Evolutionary conservation across 92 coral and sea anemone genomes (phyloP).

Genomic region (Epizoanthus stellaris): DNA sequence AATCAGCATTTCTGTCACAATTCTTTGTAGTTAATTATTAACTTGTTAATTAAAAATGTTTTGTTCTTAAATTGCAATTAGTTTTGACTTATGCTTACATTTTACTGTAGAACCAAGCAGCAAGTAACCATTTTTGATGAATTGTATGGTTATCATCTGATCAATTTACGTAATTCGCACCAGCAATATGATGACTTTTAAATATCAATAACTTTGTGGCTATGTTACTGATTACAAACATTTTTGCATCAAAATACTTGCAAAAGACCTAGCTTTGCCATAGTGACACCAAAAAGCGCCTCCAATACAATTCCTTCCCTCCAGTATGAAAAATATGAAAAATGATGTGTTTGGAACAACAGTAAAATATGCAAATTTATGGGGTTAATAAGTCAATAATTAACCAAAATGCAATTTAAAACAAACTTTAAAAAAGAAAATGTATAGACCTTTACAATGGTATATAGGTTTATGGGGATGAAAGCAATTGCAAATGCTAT

Average conservation of each 20-base stretch:
- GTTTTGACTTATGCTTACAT: slow-evolving; percentile 14
- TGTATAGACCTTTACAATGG: slow-evolving; percentile 9
- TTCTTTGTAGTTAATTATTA: slow-evolving; percentile 23
- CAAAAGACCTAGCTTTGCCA: neutral
- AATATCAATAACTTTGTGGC: slow-evolving; percentile 26
- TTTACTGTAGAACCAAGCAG: neutral
- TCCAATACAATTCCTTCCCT: slow-evolving; percentile 3
- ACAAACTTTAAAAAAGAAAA: slow-evolving; percentile 11
- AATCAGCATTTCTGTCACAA: slow-evolving; percentile 14
- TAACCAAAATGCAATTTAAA: slow-evolving; percentile 1
- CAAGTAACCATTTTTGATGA: slow-evolving; percentile 18
- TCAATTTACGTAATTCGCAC: slow-evolving; percentile 13
- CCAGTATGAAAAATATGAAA: neutral
- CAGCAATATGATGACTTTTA: slow-evolving; percentile 9
- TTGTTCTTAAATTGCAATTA: slow-evolving; percentile 10
- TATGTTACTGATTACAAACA: neutral
- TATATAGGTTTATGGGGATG: slow-evolving; percentile 11
- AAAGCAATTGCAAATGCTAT: neutral
- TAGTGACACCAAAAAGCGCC: slow-evolving; percentile 12
- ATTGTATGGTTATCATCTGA: slow-evolving; percentile 8
- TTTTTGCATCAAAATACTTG: slow-evolving; percentile 17
- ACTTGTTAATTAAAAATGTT: slow-evolving; percentile 21
- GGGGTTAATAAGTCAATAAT: neutral
- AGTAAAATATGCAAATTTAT: neutral
- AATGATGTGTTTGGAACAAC: neutral